Evolutionary conservation across 2,888 invertebrate genomes (phyloP).

Genomic region (Euplagia quadripunctaria): DNA sequence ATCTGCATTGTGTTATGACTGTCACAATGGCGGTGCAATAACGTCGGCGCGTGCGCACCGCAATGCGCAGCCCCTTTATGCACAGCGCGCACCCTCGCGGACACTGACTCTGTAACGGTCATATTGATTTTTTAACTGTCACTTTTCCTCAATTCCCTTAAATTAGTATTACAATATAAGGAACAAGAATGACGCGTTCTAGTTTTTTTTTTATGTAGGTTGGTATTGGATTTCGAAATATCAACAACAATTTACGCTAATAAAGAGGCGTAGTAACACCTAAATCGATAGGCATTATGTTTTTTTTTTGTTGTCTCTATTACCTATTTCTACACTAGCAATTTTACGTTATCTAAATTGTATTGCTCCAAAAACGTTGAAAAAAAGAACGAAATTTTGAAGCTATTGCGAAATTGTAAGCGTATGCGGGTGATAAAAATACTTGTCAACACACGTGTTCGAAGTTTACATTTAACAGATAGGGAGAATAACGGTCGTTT

Average conservation of each 20-base stretch:
- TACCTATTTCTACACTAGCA: conserved; percentile 25
- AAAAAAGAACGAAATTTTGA: conserved; percentile 33
- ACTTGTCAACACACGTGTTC: conserved; percentile 84
- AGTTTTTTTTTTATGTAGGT: background rate
- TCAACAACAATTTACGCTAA: conserved; percentile 3
- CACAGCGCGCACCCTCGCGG: conserved; percentile 80
- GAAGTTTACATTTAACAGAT: conserved; percentile 78
- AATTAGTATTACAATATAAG: conserved; percentile 12
- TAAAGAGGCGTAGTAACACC: background rate
- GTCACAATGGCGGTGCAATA: conserved; percentile 67
- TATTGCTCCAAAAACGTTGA: conserved; percentile 25
- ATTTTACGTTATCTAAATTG: conserved; percentile 38
- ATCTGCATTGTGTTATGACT: conserved; percentile 70
- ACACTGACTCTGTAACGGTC: conserved; percentile 79
- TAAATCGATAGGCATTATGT: conserved; percentile 9
- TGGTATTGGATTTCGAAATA: conserved; percentile 2
- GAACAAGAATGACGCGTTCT: conserved; percentile 26
- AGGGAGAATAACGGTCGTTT: conserved; percentile 82
- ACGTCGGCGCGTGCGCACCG: conserved; percentile 74
- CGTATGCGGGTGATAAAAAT: conserved; percentile 75
- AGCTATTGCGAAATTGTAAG: conserved; percentile 17
- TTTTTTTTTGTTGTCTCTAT: conserved; percentile 2
- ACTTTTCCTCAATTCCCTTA: conserved; percentile 57
- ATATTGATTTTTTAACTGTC: conserved; percentile 87
- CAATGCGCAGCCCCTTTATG: conserved; percentile 71